Evolutionary conservation across 23 tunicate genomes (phyloP).

Genomic region (Trididemnum clinides): DNA sequence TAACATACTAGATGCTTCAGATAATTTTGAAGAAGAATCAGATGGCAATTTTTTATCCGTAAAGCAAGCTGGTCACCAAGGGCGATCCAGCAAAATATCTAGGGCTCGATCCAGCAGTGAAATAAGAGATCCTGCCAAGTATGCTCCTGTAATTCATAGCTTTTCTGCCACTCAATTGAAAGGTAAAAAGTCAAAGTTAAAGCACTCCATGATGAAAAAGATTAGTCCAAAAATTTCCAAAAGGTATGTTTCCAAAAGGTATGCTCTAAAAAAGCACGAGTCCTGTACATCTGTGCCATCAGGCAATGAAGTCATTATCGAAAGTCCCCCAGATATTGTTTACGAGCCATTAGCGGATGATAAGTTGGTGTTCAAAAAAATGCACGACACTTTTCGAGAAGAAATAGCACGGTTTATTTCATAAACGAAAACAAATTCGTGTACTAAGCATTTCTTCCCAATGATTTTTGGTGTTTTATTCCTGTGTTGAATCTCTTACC

Average conservation of each 20-base stretch:
- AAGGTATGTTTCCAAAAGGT: too few relatives aligned
- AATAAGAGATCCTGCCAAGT: neutral
- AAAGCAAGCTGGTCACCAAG: neutral
- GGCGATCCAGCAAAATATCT: neutral
- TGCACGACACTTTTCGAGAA: conserved; percentile 18
- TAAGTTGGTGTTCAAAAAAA: neutral
- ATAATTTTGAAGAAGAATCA: too few relatives aligned
- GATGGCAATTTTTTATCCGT: too few relatives aligned
- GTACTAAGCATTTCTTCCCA: too few relatives aligned
- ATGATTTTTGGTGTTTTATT: too few relatives aligned
- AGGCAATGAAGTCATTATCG: neutral
- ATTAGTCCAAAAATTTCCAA: conserved; percentile 21
- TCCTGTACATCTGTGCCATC: neutral
- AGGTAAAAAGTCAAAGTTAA: neutral
- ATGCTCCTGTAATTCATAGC: neutral
- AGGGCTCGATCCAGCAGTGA: neutral
- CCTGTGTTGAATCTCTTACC: too few relatives aligned
- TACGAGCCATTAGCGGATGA: neutral
- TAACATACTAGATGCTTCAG: neutral
- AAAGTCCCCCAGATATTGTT: neutral
- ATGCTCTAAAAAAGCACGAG: neutral
- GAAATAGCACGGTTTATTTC: neutral
- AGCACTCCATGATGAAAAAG: neutral
- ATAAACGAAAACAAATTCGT: neutral
- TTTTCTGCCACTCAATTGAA: neutral